Conservation (phyloP, 64 coral and sea anemone species). For the Stylophora pistillata region DNA sequence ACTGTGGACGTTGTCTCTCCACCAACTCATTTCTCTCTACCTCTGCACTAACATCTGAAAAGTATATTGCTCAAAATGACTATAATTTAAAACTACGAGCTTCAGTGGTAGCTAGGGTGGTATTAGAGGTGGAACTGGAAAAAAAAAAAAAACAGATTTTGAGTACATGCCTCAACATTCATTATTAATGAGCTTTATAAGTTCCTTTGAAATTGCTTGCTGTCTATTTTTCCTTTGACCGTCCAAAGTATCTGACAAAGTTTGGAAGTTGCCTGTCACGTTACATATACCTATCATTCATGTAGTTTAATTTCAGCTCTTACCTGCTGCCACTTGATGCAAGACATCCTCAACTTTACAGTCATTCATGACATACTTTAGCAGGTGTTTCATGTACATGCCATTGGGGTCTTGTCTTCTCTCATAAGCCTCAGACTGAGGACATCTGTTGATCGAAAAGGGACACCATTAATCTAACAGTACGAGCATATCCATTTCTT, state of each 20-base stretch:
- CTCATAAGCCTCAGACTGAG: slow-evolving; percentile 85
- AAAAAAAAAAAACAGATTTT: too few relatives aligned
- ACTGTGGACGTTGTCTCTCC: slow-evolving; percentile 66
- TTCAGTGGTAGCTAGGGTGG: too few relatives aligned
- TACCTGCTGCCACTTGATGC: slow-evolving; percentile 75
- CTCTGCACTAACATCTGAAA: slow-evolving; percentile 70
- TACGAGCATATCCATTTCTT: neutral
- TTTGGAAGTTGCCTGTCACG: too few relatives aligned
- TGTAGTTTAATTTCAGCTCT: neutral
- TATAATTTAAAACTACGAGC: too few relatives aligned
- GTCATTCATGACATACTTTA: slow-evolving; percentile 70
- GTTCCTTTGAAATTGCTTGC: too few relatives aligned
- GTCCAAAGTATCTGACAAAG: too few relatives aligned
- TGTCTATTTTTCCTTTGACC: too few relatives aligned
- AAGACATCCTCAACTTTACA: slow-evolving; percentile 92
- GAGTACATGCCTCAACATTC: too few relatives aligned
- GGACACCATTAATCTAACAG: neutral
- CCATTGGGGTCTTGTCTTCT: slow-evolving; percentile 79
- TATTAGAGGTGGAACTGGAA: too few relatives aligned
- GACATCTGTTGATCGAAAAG: slow-evolving; percentile 49
- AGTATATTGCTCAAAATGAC: neutral
- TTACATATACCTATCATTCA: neutral
- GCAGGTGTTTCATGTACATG: slow-evolving; percentile 90
- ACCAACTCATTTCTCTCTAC: slow-evolving; percentile 34
- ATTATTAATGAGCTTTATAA: too few relatives aligned